Conservation (phyloP, 2,888 invertebrate genomes). For the Invenusta paracnida region DNA sequence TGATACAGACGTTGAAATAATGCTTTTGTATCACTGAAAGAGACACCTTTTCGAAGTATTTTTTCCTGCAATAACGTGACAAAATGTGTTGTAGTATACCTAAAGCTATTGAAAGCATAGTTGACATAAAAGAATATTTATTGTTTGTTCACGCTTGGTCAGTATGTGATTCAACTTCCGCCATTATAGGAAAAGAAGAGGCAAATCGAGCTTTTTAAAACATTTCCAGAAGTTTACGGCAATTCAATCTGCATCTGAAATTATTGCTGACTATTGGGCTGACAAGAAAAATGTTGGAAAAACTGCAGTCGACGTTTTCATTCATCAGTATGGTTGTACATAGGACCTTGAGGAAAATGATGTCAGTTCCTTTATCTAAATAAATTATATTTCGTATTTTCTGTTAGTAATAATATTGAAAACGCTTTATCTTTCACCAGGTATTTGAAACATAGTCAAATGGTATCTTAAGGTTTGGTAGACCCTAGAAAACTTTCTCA, state of each 20-base stretch:
- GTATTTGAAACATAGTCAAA: conserved; percentile 13
- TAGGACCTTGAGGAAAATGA: background rate
- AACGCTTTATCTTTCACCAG: conserved; percentile 10
- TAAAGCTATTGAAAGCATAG: conserved; percentile 1
- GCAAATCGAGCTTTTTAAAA: background rate
- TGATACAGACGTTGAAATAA: conserved; percentile 8
- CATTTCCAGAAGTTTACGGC: background rate
- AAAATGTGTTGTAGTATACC: background rate
- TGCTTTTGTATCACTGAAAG: conserved; percentile 17
- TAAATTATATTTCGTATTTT: background rate
- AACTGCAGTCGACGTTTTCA: background rate
- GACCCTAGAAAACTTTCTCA: background rate
- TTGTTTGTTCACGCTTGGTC: conserved; percentile 22
- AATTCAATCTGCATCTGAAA: conserved; percentile 14
- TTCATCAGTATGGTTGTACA: conserved; percentile 1
- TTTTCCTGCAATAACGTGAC: conserved; percentile 10
- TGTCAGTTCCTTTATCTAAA: background rate
- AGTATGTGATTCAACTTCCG: conserved; percentile 14
- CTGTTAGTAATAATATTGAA: background rate
- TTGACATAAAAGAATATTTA: conserved; percentile 14
- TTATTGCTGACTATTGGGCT: conserved; percentile 12
- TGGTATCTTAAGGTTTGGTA: conserved; percentile 20
- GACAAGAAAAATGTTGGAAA: conserved; percentile 26
- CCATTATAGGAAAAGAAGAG: background rate
- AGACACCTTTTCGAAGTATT: conserved; percentile 19